Percentiles rank a stretch among this genome's conserved stretches.
These are phyloP conservation scores for Nemapogon koenigi DNA, from an alignment of 2,888 invertebrate genomes.

Conservation along the genomic window DNA sequence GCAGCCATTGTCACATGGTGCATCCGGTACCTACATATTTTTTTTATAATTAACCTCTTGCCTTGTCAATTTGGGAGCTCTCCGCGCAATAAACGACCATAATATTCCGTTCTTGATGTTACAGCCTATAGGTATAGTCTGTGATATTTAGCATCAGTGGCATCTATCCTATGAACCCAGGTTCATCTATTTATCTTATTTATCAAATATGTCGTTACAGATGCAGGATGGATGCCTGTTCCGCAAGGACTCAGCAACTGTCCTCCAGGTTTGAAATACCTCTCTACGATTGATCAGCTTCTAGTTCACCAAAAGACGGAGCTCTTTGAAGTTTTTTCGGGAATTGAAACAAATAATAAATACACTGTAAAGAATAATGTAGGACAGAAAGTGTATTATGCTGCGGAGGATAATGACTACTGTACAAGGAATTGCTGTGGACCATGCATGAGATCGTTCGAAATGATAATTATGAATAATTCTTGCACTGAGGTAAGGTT, in stretches of 20 bases:
- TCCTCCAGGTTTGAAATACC: constrained; percentile 89
- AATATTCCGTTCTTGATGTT: too few relatives aligned
- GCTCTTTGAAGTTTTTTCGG: constrained; percentile 78
- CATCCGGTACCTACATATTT: constrained; percentile 27
- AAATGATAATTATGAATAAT: constrained; percentile 86
- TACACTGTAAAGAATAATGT: constrained; percentile 80
- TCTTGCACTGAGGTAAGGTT: constrained; percentile 71
- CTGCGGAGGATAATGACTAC: constrained; percentile 84
- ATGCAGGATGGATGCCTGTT: constrained; percentile 86
- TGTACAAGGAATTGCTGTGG: constrained; percentile 87
- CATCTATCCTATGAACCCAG: too few relatives aligned
- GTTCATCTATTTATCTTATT: too few relatives aligned
- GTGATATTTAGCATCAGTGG: too few relatives aligned
- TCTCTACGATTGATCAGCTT: constrained; percentile 85
- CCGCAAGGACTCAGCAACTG: constrained; percentile 78
- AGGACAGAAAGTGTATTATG: constrained; percentile 82
- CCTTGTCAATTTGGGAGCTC: too few relatives aligned
- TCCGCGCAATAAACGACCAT: too few relatives aligned
- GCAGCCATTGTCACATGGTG: constrained; percentile 34
- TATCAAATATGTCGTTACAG: too few relatives aligned
- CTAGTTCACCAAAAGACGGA: constrained; percentile 85
- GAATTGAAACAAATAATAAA: constrained; percentile 90
- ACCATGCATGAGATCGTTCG: constrained; percentile 80
- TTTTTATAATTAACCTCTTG: too few relatives aligned
- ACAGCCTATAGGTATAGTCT: too few relatives aligned